Conservation (phyloP, 2,113 vertebrate genomes). For the Podiceps cristatus region DNA sequence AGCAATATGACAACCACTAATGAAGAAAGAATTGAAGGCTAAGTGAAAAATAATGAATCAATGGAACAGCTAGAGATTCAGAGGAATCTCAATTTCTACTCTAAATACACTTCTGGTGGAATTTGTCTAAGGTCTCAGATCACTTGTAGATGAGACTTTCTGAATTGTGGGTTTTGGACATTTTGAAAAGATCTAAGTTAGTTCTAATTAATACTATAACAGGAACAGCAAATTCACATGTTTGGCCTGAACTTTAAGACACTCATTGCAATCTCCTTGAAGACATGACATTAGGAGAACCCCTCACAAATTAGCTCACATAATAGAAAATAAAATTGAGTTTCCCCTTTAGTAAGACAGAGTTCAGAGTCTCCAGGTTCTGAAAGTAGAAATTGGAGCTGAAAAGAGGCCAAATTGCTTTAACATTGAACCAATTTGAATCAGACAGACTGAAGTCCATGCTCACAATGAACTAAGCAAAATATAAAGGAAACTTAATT, state of each 20-base stretch:
- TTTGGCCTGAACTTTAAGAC: conserved; percentile 64
- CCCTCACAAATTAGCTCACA: conserved; percentile 54
- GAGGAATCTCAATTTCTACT: background rate
- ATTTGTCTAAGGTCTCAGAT: conserved; percentile 41
- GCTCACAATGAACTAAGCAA: background rate
- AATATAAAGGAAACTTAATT: conserved; percentile 25
- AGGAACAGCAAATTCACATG: conserved; percentile 29
- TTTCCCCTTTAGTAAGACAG: conserved; percentile 50
- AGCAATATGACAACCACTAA: background rate
- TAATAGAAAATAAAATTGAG: conserved; percentile 44
- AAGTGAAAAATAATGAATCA: conserved; percentile 9
- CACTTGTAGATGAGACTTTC: background rate
- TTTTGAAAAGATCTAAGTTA: background rate
- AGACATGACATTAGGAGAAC: conserved; percentile 65
- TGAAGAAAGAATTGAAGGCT: conserved; percentile 3
- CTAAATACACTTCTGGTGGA: background rate
- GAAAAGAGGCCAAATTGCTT: conserved; percentile 26
- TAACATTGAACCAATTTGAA: conserved; percentile 44
- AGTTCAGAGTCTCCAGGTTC: background rate
- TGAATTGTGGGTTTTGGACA: background rate
- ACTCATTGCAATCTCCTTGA: conserved; percentile 45
- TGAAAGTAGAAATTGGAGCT: background rate
- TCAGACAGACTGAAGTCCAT: background rate
- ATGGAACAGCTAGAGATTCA: background rate
- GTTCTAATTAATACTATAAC: conserved; percentile 39